Base-by-base conservation (phyloP, 2,797 vertebrate genomes). In the Phalloptychus januarius region DNA sequence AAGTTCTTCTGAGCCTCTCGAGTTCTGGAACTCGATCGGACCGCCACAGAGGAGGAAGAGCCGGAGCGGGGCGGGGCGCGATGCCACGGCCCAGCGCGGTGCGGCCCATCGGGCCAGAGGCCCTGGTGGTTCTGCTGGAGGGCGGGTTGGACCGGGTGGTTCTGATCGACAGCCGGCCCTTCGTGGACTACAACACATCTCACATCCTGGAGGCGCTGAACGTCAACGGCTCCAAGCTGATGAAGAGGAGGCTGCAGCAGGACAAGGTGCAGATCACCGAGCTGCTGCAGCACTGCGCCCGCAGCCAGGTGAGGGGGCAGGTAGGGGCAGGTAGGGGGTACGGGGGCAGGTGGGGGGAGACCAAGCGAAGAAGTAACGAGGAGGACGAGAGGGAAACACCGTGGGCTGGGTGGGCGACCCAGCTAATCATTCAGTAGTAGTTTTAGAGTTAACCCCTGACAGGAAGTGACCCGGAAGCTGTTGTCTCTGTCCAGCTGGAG, bases 161-260 rank as follows among this genome's bases (percentile, higher is more conserved):
- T 23, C 95, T 99, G 87, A 97, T 99, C 45, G 98, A 99, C 87
- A 98, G 98, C 94, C 95, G 98, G 36, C 96, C 98, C 73, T 99
- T 99, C 80, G 97, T 98, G 95, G 98, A 99, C 77, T 99, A 96
- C 93, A 99, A 99, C 87, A 87, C 96, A 0, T 96, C 96, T 7
- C 98, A 98, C 94, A 96, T 99, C 93, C 94, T 98, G 94, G 97
- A 98, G 92, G 97, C 98, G 5, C 95, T 99, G 87, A 99, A 97
- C 81, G 96, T 99, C 86, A 98, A 99, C 96, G 98, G 98, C 91
- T 99, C 98, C 91, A 99, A 99, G 92, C 97, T 99, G 80, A 98
- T 99, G 97, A 98, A 98, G 94, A 95, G 98, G 86, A 93, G 98
- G 89, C 95, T 99, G 91, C 97, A 97, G 91, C 98, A 99, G 93